phyloP scores from a whole-genome alignment of 2,797 vertebrate species.

The Periparus ater region DNA sequence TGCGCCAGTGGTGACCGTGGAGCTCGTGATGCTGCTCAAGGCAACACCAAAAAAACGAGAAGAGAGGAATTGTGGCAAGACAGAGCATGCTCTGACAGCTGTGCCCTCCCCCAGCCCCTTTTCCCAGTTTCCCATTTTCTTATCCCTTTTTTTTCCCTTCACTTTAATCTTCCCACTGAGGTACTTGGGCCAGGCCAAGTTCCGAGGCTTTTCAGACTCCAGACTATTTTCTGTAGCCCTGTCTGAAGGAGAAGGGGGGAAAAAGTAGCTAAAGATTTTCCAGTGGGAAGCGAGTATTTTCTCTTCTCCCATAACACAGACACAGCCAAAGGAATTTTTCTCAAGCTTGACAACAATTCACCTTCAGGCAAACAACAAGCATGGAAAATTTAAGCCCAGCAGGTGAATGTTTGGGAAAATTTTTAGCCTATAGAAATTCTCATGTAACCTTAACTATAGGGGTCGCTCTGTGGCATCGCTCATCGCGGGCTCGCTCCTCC shows the following conservation, averaged over 20 bases:
- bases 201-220: slow-evolving; percentile 47
- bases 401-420: slow-evolving; percentile 69
- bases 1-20: background rate
- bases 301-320: slow-evolving; percentile 63
- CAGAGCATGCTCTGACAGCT: background rate
- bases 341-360: slow-evolving; percentile 68
- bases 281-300: slow-evolving; percentile 68
- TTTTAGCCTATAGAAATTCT: slow-evolving; percentile 44
- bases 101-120: background rate
- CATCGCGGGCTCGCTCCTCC: background rate
- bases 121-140: slow-evolving; percentile 12
- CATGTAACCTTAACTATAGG: slow-evolving; percentile 53
- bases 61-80: background rate
- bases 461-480: slow-evolving; percentile 40
- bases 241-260: slow-evolving; percentile 4
- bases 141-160: background rate
- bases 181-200: slow-evolving; percentile 45
- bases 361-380: slow-evolving; percentile 67
- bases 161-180: slow-evolving; percentile 35
- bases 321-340: slow-evolving; percentile 65
- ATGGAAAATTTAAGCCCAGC: slow-evolving; percentile 68
- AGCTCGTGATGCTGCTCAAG: background rate
- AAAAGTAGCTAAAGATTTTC: slow-evolving; percentile 55
- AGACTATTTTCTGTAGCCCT: slow-evolving; percentile 30
- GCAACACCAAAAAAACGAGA: background rate